Percentiles rank a stretch among this genome's conserved stretches.
Conservation (phyloP, 2,888 invertebrate species). For the Phania funesta region DNA sequence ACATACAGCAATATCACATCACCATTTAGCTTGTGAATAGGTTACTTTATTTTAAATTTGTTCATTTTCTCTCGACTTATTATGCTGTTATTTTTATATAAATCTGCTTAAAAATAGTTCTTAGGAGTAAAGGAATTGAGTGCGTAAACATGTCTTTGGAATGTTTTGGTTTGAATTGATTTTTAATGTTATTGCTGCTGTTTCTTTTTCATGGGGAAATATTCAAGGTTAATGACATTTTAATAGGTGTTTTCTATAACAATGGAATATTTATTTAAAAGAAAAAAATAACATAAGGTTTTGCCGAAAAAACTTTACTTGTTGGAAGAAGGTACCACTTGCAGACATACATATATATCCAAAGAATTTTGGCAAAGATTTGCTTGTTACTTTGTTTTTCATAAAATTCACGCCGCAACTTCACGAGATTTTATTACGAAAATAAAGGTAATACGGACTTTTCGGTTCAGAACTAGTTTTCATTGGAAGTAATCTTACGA, state of each 20-base stretch:
- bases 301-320: no score
- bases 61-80: neutral
- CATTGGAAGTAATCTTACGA: no score
- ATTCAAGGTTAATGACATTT: constrained; percentile 66
- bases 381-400: no score
- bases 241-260: constrained; percentile 32
- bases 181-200: constrained; percentile 47
- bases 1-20: neutral
- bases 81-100: constrained; percentile 21
- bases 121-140: constrained; percentile 34
- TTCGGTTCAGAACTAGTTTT: no score
- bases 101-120: constrained; percentile 49
- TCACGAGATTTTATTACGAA: no score
- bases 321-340: no score
- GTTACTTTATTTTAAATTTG: neutral
- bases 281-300: no score
- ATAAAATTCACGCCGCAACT: no score
- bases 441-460: no score
- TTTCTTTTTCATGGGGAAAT: neutral
- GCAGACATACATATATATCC: no score
- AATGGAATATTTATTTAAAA: neutral
- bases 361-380: no score
- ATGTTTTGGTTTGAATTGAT: constrained; percentile 41
- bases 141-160: constrained; percentile 41
- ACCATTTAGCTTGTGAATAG: neutral